Evolutionary conservation across 1,140 invertebrate species (phyloP).

Genomic region (Drosophila bocqueti): DNA sequence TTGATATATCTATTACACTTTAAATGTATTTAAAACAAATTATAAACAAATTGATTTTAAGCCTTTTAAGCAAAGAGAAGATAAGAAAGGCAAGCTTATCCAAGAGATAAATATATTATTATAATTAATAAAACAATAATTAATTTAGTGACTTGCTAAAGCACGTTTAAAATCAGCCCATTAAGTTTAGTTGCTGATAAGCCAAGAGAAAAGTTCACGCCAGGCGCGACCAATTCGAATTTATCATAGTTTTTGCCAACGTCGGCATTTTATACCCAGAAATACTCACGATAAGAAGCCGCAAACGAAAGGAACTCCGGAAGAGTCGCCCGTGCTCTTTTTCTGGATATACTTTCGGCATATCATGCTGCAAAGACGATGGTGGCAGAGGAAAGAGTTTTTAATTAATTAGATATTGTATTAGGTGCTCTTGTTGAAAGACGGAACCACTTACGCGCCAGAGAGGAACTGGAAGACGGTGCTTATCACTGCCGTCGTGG

Average conservation of each 20-base stretch:
- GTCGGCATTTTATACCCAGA: conserved; percentile 87
- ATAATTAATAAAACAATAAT: background rate
- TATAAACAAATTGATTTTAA: background rate
- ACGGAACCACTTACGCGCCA: conserved; percentile 84
- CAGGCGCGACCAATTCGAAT: conserved; percentile 29
- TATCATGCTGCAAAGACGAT: conserved; percentile 54
- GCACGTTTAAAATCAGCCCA: background rate
- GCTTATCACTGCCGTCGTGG: conserved; percentile 88
- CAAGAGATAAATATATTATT: background rate
- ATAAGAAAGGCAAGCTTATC: background rate
- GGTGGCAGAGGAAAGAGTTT: conserved; percentile 9
- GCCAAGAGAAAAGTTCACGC: background rate
- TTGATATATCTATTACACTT: background rate
- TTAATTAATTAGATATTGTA: conserved; percentile 7
- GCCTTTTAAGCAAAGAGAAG: background rate
- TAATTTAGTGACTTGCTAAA: no score
- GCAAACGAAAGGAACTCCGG: conserved; percentile 90
- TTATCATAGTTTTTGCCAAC: conserved; percentile 48
- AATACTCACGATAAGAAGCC: conserved; percentile 91
- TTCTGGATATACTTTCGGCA: conserved; percentile 84
- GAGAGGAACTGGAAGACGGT: conserved; percentile 90
- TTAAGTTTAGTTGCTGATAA: background rate
- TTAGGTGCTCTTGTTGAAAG: background rate
- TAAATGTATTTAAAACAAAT: background rate
- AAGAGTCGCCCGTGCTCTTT: conserved; percentile 86